Conservation (phyloP, 2,797 vertebrate species). For the Silurus aristotelis region DNA sequence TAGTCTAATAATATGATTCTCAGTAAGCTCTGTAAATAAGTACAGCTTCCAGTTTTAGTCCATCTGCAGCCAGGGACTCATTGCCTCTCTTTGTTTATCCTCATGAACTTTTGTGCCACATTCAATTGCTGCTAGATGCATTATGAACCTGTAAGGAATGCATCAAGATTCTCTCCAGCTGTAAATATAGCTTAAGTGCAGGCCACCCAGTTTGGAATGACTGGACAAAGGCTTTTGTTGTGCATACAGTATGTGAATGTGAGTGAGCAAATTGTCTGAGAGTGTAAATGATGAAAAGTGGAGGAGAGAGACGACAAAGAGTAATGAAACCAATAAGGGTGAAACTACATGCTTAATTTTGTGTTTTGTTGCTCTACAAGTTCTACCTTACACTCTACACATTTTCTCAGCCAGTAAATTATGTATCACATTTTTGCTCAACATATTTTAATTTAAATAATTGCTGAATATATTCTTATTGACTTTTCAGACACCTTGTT, state of each 20-base stretch:
- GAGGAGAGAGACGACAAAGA: neutral
- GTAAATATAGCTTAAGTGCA: conserved; percentile 46
- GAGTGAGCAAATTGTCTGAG: neutral
- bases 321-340: neutral
- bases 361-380: no score
- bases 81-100: conserved; percentile 23
- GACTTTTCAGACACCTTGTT: neutral
- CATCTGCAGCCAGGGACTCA: conserved; percentile 1
- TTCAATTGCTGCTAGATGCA: conserved; percentile 27
- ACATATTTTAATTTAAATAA: neutral
- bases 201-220: conserved; percentile 4
- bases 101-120: conserved; percentile 21
- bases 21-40: conserved; percentile 19
- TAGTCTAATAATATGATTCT: neutral
- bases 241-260: neutral
- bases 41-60: conserved; percentile 7
- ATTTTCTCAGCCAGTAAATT: neutral
- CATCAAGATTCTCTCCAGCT: conserved; percentile 31
- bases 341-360: no score
- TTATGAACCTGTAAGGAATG: conserved; percentile 22
- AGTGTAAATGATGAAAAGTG: neutral
- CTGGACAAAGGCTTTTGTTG: conserved; percentile 7
- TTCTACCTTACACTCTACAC: no score
- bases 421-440: neutral
- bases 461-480: neutral